These are phyloP conservation scores for Metallyticus violacea DNA, from an alignment of 2,888 invertebrate species.

Conservation along the genomic window DNA sequence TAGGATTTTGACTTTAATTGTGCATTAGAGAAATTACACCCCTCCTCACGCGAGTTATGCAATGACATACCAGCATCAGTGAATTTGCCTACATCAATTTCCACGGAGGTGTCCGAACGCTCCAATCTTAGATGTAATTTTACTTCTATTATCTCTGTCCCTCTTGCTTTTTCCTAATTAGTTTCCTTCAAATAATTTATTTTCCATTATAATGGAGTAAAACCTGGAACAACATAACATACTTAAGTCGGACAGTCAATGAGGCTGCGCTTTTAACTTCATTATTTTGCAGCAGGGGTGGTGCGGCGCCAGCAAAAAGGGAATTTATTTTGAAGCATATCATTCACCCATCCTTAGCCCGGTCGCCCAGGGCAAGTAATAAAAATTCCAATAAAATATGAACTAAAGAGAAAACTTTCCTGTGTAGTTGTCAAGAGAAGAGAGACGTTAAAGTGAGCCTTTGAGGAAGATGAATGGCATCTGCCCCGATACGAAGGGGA, in stretches of 20 bases:
- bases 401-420: not conserved
- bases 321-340: not conserved
- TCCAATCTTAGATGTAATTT: no score
- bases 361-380: not conserved
- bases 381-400: not conserved
- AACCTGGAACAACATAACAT: not conserved
- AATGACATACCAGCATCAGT: no score
- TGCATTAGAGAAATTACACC: no score
- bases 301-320: not conserved
- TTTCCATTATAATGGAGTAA: not conserved
- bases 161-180: no score
- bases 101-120: no score
- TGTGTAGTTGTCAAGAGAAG: not conserved
- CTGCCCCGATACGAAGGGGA: not conserved
- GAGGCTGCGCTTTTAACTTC: not conserved
- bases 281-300: not conserved
- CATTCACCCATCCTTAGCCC: not conserved
- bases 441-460: not conserved
- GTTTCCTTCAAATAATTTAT: not conserved
- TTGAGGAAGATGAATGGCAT: not conserved
- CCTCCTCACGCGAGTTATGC: no score
- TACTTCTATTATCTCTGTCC: no score
- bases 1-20: no score
- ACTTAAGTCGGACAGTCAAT: not conserved
- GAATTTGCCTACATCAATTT: no score